These are phyloP conservation scores for Tachypleus tridentatus DNA, from an alignment of 1,140 invertebrate species.

Conservation along the genomic window DNA sequence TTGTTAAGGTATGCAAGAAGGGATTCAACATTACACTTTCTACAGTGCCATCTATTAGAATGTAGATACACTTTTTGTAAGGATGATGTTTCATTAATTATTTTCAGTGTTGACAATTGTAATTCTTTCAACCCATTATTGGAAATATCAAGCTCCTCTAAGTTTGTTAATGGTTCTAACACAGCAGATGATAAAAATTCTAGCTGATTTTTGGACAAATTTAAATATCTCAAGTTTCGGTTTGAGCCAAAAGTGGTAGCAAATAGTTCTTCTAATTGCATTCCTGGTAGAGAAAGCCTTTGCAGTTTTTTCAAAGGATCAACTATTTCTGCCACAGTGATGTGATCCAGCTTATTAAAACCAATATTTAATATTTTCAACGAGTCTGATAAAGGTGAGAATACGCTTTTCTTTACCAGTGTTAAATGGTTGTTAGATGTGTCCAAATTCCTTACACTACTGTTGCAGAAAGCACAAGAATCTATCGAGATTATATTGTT, in stretches of 20 bases:
- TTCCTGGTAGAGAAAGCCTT: constrained; percentile 41
- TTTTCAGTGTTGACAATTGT: constrained; percentile 41
- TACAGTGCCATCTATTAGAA: constrained; percentile 53
- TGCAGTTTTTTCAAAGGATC: constrained; percentile 43
- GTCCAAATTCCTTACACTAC: constrained; percentile 50
- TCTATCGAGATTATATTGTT: constrained; percentile 60
- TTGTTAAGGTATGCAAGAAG: constrained; percentile 28
- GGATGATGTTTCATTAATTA: constrained; percentile 28
- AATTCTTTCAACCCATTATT: constrained; percentile 47
- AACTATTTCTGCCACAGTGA: constrained; percentile 38
- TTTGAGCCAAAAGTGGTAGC: constrained; percentile 23
- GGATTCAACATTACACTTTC: constrained; percentile 40
- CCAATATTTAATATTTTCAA: constrained; percentile 50
- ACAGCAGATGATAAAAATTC: constrained; percentile 40
- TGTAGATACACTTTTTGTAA: constrained; percentile 38
- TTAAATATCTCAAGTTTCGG: constrained; percentile 21
- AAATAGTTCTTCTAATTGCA: constrained; percentile 15
- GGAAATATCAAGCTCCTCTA: constrained; percentile 48
- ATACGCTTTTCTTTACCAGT: constrained; percentile 45
- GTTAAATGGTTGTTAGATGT: constrained; percentile 59
- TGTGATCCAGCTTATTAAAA: constrained; percentile 44
- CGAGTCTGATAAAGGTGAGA: constrained; percentile 46
- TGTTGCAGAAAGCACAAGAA: constrained; percentile 51
- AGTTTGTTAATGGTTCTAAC: constrained; percentile 40
- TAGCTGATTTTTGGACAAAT: constrained; percentile 38